Evolutionary conservation across 2,888 invertebrate genomes (phyloP), one percentile per base, ranked within the genome.

Genomic region (Prosapia bicincta): DNA sequence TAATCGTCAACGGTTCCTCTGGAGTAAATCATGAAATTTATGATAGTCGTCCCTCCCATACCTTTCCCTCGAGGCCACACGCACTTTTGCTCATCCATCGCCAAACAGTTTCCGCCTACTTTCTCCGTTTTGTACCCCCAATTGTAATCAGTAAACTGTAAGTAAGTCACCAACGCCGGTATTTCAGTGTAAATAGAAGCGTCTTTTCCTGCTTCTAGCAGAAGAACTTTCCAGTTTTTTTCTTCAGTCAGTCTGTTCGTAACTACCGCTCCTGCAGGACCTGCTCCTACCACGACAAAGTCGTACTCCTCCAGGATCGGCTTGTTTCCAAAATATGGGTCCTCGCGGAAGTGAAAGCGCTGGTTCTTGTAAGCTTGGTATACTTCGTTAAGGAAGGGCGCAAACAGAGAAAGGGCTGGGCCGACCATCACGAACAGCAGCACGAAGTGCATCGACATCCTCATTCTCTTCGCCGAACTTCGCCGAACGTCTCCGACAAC

Each of bases 51-150:
- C 24, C 81, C 81, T 38, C 80, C 81, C 66, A 81, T 28, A 15
- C 78, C 80, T 78, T 82, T 82, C 6, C 82, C 81, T 69, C 80
- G 77, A 3, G 81, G 82, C 81, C 81, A 81, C 7, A 77, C 77
- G 76, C 82, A 82, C 28, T 79, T 72, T 32, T 81, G 77, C 54
- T 81, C 78, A 24, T 76, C 75, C 83, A 83, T 83, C 85, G 86
- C 87, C 72, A 86, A 82, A 78, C 92, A 92, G 1, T 90, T 87
- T 26, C 86, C 86, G 0, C 86, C 85, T 80, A 91, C 91, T 0
- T 88, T 89, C 80, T 90, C 89, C 79, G 91, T 89, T 69, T 87
- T 88, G 83, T 91, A 93, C 66, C 90, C 90, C 93, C 93, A 93
- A 78, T 92, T 89, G 81, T 90, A 90, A 66, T 88, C 88, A 0